Percentiles rank a stretch among this genome's conserved stretches.
Conservation (phyloP, 2,113 vertebrate genomes). For the Rhinogobius similis region DNA sequence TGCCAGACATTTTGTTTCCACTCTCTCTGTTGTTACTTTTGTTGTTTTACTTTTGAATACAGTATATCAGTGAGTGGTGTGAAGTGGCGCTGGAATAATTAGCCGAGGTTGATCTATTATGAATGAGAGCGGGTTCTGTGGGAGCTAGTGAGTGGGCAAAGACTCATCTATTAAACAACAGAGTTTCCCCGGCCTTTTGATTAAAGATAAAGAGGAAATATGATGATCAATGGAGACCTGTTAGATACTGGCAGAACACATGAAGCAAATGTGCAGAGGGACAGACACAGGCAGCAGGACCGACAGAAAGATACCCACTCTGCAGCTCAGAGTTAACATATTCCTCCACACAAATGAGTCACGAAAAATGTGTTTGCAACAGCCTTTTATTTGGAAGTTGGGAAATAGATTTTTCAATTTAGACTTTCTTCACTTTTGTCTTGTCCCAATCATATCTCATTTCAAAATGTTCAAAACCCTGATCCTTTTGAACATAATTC, state of each 20-base stretch:
- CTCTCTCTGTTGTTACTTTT: conserved; percentile 11
- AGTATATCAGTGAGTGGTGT: conserved; percentile 48
- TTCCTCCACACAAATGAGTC: not conserved
- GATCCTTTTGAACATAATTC: too few species aligned
- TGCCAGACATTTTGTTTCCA: not conserved
- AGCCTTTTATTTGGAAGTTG: not conserved
- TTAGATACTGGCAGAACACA: conserved; percentile 58
- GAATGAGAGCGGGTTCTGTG: conserved; percentile 65
- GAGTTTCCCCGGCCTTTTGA: conserved; percentile 74
- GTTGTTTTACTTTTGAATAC: conserved; percentile 11
- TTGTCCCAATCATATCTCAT: not conserved
- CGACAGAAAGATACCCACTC: conserved; percentile 5
- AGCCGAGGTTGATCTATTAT: conserved; percentile 74
- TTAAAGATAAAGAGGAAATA: conserved; percentile 78
- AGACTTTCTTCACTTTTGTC: not conserved
- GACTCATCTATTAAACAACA: conserved; percentile 79
- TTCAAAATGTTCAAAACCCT: not conserved
- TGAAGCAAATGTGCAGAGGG: conserved; percentile 36
- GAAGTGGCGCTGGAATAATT: conserved; percentile 64
- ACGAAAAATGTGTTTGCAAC: not conserved
- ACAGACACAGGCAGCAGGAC: conserved; percentile 2
- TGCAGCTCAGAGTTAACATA: not conserved
- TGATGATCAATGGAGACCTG: conserved; percentile 72
- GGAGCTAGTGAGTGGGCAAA: conserved; percentile 67
- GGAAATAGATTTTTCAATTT: not conserved